Evolutionary conservation across 2,113 vertebrate species (phyloP), one percentile per base, ranked within the genome.

Genomic region (Chionomys nivalis): DNA sequence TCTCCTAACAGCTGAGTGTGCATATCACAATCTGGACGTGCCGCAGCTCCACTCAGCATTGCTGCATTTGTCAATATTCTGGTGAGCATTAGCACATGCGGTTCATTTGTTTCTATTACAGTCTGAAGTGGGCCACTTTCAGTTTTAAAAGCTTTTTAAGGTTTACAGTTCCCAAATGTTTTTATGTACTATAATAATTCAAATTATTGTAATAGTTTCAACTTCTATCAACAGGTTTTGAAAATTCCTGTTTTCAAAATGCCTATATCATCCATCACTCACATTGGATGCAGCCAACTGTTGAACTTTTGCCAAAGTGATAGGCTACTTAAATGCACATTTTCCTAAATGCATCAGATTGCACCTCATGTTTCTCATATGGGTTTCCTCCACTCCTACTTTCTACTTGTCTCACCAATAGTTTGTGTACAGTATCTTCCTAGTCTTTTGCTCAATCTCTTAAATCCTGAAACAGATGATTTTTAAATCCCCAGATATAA

Each of bases 171-270:
- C 21, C 7, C 42, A 26, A 83, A 75, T 42, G 66, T 0, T 88
- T 0, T 28, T 31, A 87, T 39, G 49, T 90, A 61, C 21, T 42
- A 2, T 39, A 66, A 65, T 24, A 77, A 72, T 23, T 83, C 36
- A 90, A 90, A 23, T 44, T 88, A 73, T 14, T 49, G 0, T 17
- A 63, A 33, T 52, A 70, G 33, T 52, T 77, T 81, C 55, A 26
- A 94, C 77, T 90, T 66, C 65, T 19, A 94, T 4, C 42, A 55
- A 72, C 14, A 89, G 39, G 52, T 83, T 88, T 94, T 92, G 23
- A 79, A 93, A 76, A 83, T 16, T 28, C 23, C 61, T 66, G 44
- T 42, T 44, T 44, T 77, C 75, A 44, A 77, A 42, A 77, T 77
- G 24, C 42, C 61, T 39, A 31, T 63, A 72, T 52, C 39, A 23